Conservation (phyloP, 2,797 vertebrate species). For the Typhlichthys eigenmanni region DNA sequence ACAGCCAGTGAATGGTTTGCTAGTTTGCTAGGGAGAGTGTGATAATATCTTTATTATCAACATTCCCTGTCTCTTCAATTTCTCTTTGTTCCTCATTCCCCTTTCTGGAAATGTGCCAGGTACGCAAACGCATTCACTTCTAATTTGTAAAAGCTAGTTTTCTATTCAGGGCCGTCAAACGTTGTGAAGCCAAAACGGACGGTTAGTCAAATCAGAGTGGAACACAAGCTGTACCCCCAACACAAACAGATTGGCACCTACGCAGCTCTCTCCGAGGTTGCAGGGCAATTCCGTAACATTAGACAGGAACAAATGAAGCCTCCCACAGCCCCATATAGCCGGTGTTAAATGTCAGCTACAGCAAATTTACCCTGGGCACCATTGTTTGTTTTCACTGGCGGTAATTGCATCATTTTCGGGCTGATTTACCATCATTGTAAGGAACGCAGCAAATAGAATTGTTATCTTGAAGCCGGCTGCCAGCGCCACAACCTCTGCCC, state of each 20-base stretch:
- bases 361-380: slow-evolving; percentile 54
- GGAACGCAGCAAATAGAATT: slow-evolving; percentile 70
- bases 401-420: slow-evolving; percentile 72
- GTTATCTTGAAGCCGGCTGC: slow-evolving; percentile 72
- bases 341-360: slow-evolving; percentile 77
- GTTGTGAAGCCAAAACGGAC: slow-evolving; percentile 18
- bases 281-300: slow-evolving; percentile 49
- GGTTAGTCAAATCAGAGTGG: slow-evolving; percentile 48
- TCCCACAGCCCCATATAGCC: slow-evolving; percentile 65
- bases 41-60: slow-evolving; percentile 44
- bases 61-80: not conserved
- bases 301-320: slow-evolving; percentile 68
- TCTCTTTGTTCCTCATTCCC: slow-evolving; percentile 8
- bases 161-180: slow-evolving; percentile 46
- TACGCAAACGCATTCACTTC: slow-evolving; percentile 39
- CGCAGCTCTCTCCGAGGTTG: slow-evolving; percentile 37
- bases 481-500: slow-evolving; percentile 68
- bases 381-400: slow-evolving; percentile 75
- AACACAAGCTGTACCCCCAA: slow-evolving; percentile 22
- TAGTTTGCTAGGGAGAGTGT: slow-evolving; percentile 30
- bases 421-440: slow-evolving; percentile 70
- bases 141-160: slow-evolving; percentile 38
- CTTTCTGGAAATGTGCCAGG: slow-evolving; percentile 27
- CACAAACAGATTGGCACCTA: slow-evolving; percentile 42
- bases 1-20: slow-evolving; percentile 43